Base-by-base conservation (phyloP, 2,797 vertebrate species). In the Liparis tanakae region DNA sequence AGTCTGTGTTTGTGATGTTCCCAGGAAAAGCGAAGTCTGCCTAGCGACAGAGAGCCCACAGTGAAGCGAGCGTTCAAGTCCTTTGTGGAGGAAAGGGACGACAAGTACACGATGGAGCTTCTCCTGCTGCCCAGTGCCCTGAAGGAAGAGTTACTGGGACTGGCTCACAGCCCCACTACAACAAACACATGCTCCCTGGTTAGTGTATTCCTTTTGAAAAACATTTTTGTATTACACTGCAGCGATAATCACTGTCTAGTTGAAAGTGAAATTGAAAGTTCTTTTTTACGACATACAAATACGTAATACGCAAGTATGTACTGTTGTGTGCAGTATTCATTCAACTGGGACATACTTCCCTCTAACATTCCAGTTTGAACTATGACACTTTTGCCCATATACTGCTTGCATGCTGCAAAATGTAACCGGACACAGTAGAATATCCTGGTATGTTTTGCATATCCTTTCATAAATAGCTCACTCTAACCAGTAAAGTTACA, bases 81-180 rank as follows among this genome's bases (percentile, higher is more conserved):
- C n/a, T 97, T 99, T 6, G 97, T 99, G 48, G 98, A 99, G 90
- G 94, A 96, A n/a, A 92, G 92, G n/a, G 96, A 96, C 6, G 98
- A 99, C 86, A 98, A 96, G 70, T 99, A 97, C 64, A 96, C 96
- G 4, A 97, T 99, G 97, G 98, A 99, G 88, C 94, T 99, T 63
- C 87, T 98, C 65, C 94, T 99, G 86, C 93, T 99, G 72, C 98
- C 98, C 74, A 98, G 97, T 62, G 95, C 96, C 0, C 91, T 99
- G 74, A 99, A 99, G 87, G 96, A 96, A 79, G 98, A 98, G 78
- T 92, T 99, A 44, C 74, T 99, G 72, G 93, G 92, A 33, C 92
- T 99, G 61, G 95, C 93, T 1, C 93, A 94, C n/a, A 93, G 92
- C 75, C 93, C 93, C 64, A 85, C 89, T 7, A 74, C 83, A 68